phyloP scores from a whole-genome alignment of 1,140 invertebrate genomes.

The Callitettix versicolor region DNA sequence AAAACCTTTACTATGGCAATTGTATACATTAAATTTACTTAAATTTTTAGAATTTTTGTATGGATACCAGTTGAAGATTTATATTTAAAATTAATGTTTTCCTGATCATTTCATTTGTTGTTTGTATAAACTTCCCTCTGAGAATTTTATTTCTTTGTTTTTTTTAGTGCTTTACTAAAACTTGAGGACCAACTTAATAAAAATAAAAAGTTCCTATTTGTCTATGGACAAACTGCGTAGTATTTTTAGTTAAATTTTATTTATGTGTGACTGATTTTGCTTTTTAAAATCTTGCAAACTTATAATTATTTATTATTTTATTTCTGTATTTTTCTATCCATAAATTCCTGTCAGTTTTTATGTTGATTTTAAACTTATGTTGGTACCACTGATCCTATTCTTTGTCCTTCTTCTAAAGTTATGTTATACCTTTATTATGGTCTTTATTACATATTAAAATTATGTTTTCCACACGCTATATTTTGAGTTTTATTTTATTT shows the following conservation, averaged over 20 bases:
- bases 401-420: slow-evolving; percentile 1
- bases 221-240: slow-evolving; percentile 10
- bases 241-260: slow-evolving; percentile 9
- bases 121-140: slow-evolving; percentile 5
- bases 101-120: not conserved
- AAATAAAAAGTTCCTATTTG: slow-evolving; percentile 13
- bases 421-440: slow-evolving; percentile 1
- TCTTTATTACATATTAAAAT: slow-evolving; percentile 13
- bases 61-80: not conserved
- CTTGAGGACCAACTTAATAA: slow-evolving; percentile 12
- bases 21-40: not conserved
- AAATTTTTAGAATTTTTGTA: not conserved
- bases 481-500: not conserved
- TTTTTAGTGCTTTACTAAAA: not conserved
- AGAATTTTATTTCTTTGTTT: not conserved
- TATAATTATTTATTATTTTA: slow-evolving; percentile 9
- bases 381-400: not conserved
- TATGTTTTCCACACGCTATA: slow-evolving; percentile 11
- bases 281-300: not conserved
- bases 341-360: not conserved
- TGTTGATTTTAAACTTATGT: not conserved
- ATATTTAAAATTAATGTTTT: not conserved
- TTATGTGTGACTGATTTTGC: slow-evolving; percentile 9
- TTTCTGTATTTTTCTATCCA: not conserved
- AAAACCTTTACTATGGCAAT: not conserved